Percentiles rank a stretch among this genome's conserved stretches.
Conservation (phyloP, 2,797 vertebrate species). For the Sebastes reedi region DNA sequence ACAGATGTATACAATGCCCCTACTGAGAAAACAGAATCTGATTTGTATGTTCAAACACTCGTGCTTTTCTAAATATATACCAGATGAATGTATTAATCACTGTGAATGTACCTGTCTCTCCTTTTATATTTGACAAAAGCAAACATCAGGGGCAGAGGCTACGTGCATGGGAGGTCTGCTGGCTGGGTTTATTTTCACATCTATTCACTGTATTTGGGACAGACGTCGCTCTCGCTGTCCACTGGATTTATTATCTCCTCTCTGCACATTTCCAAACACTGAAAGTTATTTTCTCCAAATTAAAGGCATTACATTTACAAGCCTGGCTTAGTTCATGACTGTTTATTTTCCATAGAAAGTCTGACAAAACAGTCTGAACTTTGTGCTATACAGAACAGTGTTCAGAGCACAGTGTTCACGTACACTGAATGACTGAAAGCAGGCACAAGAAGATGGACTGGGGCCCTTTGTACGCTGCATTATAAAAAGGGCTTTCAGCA, state of each 20-base stretch:
- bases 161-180: slow-evolving; percentile 1
- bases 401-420: neutral
- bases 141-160: slow-evolving; percentile 6
- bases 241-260: slow-evolving; percentile 13
- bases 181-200: slow-evolving; percentile 28
- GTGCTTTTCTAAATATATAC: neutral
- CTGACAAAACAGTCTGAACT: slow-evolving; percentile 25
- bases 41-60: neutral
- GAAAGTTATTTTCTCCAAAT: slow-evolving; percentile 6
- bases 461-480: slow-evolving; percentile 14
- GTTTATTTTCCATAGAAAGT: slow-evolving; percentile 20
- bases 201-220: slow-evolving; percentile 25
- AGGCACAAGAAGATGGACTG: neutral
- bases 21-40: neutral
- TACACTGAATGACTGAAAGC: slow-evolving; percentile 9
- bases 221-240: neutral
- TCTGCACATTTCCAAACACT: slow-evolving; percentile 26
- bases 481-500: slow-evolving; percentile 4
- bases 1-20: neutral
- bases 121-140: slow-evolving; percentile 39
- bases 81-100: neutral
- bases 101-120: neutral
- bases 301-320: slow-evolving; percentile 2
- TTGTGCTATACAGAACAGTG: neutral
- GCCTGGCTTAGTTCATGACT: neutral